Percentiles rank a stretch among this genome's conserved stretches.
These are phyloP conservation scores for Cephalopterus ornatus DNA, from an alignment of 2,113 vertebrate genomes.

Conservation along the genomic window DNA sequence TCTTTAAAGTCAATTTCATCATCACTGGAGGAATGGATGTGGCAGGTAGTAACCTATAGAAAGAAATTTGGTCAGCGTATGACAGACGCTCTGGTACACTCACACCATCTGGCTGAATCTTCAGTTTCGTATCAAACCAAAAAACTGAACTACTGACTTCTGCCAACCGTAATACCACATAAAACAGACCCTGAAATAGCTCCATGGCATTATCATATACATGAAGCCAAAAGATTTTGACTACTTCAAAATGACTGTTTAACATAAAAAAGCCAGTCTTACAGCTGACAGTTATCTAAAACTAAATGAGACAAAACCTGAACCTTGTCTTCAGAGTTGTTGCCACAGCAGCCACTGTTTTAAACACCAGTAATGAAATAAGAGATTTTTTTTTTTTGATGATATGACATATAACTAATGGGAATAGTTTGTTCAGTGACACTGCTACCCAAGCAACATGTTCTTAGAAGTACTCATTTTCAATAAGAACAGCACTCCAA, in stretches of 20 bases:
- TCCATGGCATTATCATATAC: background rate
- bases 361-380: background rate
- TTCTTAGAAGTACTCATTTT: background rate
- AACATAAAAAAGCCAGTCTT: background rate
- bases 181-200: background rate
- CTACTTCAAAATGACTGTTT: background rate
- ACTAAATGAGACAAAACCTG: background rate
- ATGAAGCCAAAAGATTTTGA: background rate
- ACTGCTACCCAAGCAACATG: background rate
- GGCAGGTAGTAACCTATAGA: slow-evolving; percentile 92
- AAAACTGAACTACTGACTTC: background rate
- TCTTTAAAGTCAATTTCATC: slow-evolving; percentile 99
- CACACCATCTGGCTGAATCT: background rate
- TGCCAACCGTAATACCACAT: background rate
- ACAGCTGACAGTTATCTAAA: background rate
- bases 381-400: background rate
- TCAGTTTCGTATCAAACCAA: background rate
- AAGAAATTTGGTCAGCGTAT: slow-evolving; percentile 3
- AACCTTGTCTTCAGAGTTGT: background rate
- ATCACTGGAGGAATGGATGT: slow-evolving; percentile 98
- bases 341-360: background rate
- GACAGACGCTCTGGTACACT: background rate
- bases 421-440: background rate
- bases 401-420: background rate
- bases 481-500: background rate